Percentiles rank a stretch among this genome's conserved stretches.
These are phyloP conservation scores for Phyllopteryx taeniolatus DNA, from an alignment of 2,113 vertebrate genomes.

Conservation along the genomic window DNA sequence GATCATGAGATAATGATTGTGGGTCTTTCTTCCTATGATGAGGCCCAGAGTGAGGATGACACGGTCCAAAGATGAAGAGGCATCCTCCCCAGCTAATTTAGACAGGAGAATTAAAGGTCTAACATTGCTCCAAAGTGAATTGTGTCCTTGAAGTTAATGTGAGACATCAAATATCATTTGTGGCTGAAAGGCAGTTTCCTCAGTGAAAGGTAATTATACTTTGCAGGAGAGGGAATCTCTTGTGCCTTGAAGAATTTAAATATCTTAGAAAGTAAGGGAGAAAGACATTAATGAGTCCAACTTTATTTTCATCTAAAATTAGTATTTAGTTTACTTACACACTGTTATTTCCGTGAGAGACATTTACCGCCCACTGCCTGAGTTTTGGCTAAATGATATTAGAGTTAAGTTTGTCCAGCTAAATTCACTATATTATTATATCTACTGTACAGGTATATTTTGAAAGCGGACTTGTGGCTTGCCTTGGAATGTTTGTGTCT, in stretches of 20 bases:
- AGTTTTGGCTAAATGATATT: conserved; percentile 13
- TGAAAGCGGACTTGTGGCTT: neutral
- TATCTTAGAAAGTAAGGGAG: neutral
- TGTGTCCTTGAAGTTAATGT: conserved; percentile 50
- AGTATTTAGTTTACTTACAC: neutral
- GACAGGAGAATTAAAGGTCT: conserved; percentile 56
- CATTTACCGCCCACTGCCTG: neutral
- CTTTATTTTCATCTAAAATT: conserved; percentile 15
- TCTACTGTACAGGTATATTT: neutral
- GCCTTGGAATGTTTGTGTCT: neutral
- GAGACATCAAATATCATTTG: conserved; percentile 57
- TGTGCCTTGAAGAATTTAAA: conserved; percentile 24
- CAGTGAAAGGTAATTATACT: conserved; percentile 39
- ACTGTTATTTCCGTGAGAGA: neutral
- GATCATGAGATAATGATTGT: conserved; percentile 62
- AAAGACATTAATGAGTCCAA: neutral
- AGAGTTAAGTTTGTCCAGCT: neutral
- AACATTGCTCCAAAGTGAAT: conserved; percentile 39
- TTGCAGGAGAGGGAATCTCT: conserved; percentile 35
- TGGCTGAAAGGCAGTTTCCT: conserved; percentile 56
- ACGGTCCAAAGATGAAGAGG: conserved; percentile 72
- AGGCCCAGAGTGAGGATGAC: conserved; percentile 71
- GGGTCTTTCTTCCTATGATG: conserved; percentile 61
- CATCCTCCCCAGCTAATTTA: conserved; percentile 58
- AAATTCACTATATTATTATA: neutral